Evolutionary conservation across 2,888 invertebrate species (phyloP).

Genomic region (Eristalinus sepulchralis): DNA sequence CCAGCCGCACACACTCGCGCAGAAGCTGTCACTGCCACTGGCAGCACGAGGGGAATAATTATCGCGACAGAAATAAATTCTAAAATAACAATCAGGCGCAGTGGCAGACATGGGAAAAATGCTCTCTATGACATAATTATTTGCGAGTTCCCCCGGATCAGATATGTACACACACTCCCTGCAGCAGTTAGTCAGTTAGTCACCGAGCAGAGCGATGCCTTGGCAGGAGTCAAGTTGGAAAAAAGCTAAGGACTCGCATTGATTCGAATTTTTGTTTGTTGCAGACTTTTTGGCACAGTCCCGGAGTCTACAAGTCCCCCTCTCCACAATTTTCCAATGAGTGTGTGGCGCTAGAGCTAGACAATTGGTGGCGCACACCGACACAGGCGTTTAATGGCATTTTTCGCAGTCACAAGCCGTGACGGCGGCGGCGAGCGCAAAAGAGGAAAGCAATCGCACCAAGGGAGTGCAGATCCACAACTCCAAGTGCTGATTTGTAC

Average conservation of each 20-base stretch:
- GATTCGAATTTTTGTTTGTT: constrained; percentile 34
- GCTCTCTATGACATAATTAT: constrained; percentile 37
- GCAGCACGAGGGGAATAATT: constrained; percentile 46
- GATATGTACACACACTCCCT: not conserved
- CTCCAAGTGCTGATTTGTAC: constrained; percentile 40
- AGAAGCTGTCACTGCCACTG: not conserved
- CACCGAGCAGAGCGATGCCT: not conserved
- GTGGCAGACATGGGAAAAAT: constrained; percentile 38
- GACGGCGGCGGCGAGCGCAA: constrained; percentile 29
- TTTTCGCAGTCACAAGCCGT: constrained; percentile 52
- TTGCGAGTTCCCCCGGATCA: constrained; percentile 7
- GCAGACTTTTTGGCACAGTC: constrained; percentile 48
- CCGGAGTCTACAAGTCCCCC: constrained; percentile 56
- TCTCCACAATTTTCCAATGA: constrained; percentile 62
- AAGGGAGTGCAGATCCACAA: not conserved
- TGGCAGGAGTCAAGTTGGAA: constrained; percentile 5
- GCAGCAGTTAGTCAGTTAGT: not conserved
- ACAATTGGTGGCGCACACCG: constrained; percentile 49
- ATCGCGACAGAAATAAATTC: constrained; percentile 32
- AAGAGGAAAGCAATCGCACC: not conserved
- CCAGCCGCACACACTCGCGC: not conserved
- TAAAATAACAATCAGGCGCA: constrained; percentile 40
- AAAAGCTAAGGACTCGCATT: constrained; percentile 3
- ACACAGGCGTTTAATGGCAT: constrained; percentile 53
- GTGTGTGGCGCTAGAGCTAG: constrained; percentile 59